phyloP scores from a whole-genome alignment of 2,113 vertebrate genomes.

The Saccopteryx bilineata region DNA sequence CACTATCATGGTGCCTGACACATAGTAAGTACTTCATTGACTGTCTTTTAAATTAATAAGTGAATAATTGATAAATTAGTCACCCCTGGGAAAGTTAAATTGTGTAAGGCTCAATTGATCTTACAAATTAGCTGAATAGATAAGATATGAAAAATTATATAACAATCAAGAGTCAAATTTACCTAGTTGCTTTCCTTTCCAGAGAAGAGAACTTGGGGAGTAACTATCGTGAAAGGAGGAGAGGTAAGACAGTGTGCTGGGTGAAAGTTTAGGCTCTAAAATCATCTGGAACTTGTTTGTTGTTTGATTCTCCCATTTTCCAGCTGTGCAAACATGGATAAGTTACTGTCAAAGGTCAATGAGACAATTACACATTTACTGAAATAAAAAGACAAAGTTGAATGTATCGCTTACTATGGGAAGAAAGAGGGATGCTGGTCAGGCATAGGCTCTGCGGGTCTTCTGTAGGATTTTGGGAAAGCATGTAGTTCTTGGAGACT shows the following conservation, averaged over 20 bases:
- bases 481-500: background rate
- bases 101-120: background rate
- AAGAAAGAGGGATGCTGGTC: background rate
- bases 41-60: conserved; percentile 31
- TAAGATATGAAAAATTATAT: background rate
- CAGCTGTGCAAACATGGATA: background rate
- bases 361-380: background rate
- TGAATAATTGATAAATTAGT: background rate
- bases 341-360: background rate
- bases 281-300: background rate
- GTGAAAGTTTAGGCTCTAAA: background rate
- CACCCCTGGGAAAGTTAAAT: background rate
- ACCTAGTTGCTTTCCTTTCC: background rate
- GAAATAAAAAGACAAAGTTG: background rate
- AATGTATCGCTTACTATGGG: background rate
- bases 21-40: background rate
- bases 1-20: background rate
- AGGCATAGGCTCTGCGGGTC: background rate
- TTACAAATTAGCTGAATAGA: background rate
- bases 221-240: background rate
- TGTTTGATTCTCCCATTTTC: background rate
- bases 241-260: background rate
- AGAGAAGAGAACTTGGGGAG: background rate
- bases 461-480: background rate
- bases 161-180: background rate